These are phyloP conservation scores for Epistrophe eligans DNA, from an alignment of 2,888 invertebrate genomes.

Conservation along the genomic window DNA sequence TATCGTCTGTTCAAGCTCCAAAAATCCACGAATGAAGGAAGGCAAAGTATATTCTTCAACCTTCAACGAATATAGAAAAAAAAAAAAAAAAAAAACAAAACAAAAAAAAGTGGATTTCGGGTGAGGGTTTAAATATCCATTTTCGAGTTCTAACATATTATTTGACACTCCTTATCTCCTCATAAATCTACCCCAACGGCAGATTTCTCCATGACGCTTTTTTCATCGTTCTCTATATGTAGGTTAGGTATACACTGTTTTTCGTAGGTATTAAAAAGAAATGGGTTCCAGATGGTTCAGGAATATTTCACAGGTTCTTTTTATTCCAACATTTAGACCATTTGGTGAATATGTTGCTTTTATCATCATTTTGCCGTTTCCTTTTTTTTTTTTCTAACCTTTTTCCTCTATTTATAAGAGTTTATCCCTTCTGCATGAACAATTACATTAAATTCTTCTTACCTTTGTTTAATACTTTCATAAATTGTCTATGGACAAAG, in stretches of 20 bases:
- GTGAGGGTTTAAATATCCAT: constrained; percentile 76
- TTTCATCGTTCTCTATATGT: not conserved
- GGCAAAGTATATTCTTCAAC: constrained; percentile 7
- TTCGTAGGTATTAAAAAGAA: constrained; percentile 25
- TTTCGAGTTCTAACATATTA: constrained; percentile 75
- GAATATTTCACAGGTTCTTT: constrained; percentile 47
- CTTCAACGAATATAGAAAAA: not conserved
- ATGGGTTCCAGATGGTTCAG: constrained; percentile 63
- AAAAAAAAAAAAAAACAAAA: constrained; percentile 7
- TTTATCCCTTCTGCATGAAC: constrained; percentile 46
- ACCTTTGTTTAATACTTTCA: constrained; percentile 29
- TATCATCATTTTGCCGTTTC: constrained; percentile 45
- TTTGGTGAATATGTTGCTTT: constrained; percentile 54
- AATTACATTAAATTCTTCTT: constrained; percentile 44
- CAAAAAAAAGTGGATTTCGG: constrained; percentile 65
- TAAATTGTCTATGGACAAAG: constrained; percentile 39
- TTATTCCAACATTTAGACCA: constrained; percentile 47
- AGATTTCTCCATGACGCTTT: constrained; percentile 19
- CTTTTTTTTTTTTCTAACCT: not conserved
- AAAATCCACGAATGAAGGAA: constrained; percentile 31
- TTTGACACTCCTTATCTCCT: constrained; percentile 75
- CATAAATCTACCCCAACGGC: constrained; percentile 70
- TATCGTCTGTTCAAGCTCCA: constrained; percentile 61
- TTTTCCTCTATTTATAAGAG: not conserved
- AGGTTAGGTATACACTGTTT: not conserved